These are phyloP conservation scores for Pecten maximus DNA, from an alignment of 2,888 invertebrate genomes.

Conservation along the genomic window DNA sequence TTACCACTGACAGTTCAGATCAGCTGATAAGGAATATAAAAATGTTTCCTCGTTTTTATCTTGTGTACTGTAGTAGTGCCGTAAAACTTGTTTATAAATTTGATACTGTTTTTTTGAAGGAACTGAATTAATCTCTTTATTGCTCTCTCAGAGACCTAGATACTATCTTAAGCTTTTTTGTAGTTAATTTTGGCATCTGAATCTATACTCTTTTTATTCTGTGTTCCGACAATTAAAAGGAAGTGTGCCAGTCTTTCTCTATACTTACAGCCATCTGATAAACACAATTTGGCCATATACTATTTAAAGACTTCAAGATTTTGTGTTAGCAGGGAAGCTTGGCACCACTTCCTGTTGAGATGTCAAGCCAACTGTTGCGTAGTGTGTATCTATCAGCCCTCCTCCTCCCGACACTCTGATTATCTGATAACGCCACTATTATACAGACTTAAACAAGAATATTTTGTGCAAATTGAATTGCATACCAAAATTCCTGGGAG, in stretches of 20 bases:
- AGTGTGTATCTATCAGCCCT: not conserved
- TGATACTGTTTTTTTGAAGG: not conserved
- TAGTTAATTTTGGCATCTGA: conserved; percentile 28
- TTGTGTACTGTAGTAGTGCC: not conserved
- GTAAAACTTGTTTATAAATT: not conserved
- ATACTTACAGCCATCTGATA: not conserved
- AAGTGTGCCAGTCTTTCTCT: not conserved
- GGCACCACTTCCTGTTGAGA: conserved; percentile 9
- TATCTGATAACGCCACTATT: not conserved
- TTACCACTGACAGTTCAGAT: not conserved
- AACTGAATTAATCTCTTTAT: conserved; percentile 21
- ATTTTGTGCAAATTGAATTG: conserved; percentile 28
- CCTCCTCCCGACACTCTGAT: not conserved
- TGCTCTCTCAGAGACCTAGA: conserved; percentile 5
- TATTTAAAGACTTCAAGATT: not conserved
- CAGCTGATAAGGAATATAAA: not conserved
- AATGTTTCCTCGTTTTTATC: not conserved
- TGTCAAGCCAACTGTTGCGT: not conserved
- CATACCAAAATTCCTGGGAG: conserved; percentile 2
- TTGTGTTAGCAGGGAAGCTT: not conserved
- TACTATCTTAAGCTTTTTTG: not conserved
- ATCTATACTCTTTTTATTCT: not conserved
- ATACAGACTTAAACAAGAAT: conserved; percentile 2
- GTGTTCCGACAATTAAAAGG: conserved; percentile 1
- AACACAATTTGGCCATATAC: not conserved